Evolutionary conservation across 2,797 vertebrate species (phyloP).

Genomic region (Gobio occitaniae): DNA sequence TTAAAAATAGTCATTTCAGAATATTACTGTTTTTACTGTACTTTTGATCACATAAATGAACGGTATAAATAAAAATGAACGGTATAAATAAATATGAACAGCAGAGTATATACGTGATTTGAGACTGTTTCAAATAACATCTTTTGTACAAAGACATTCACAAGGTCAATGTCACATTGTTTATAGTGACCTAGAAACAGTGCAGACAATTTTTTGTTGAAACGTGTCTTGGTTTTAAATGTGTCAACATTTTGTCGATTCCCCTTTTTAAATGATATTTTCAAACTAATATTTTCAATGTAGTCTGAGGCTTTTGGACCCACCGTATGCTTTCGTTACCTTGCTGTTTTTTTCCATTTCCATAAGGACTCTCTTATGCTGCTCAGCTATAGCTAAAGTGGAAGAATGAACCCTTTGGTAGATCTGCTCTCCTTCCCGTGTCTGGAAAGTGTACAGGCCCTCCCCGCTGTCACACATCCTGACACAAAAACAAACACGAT

Average conservation of each 20-base stretch:
- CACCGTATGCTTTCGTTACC: constrained; percentile 70
- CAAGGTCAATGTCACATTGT: background rate
- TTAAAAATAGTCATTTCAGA: too few species aligned
- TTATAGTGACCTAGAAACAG: background rate
- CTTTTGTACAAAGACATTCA: background rate
- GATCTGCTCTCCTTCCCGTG: constrained; percentile 94
- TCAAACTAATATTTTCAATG: background rate
- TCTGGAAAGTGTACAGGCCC: constrained; percentile 98
- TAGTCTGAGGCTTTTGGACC: background rate
- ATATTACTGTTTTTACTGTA: background rate
- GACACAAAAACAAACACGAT: constrained; percentile 45
- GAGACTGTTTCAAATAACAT: background rate
- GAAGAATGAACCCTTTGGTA: constrained; percentile 95
- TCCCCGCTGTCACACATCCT: constrained; percentile 96
- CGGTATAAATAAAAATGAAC: background rate
- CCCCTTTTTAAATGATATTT: background rate
- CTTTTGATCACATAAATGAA: background rate
- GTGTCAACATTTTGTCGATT: background rate
- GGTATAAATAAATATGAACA: constrained; percentile 4
- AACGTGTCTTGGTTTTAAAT: background rate
- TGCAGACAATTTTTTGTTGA: background rate
- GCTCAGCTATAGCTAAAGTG: constrained; percentile 92
- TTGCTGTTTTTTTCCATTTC: constrained; percentile 94
- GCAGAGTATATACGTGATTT: background rate
- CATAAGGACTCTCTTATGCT: constrained; percentile 92